Percentiles rank a stretch among this genome's conserved stretches.
These are phyloP conservation scores for Agrypnia vestita DNA, from an alignment of 1,140 invertebrate species.

Conservation along the genomic window DNA sequence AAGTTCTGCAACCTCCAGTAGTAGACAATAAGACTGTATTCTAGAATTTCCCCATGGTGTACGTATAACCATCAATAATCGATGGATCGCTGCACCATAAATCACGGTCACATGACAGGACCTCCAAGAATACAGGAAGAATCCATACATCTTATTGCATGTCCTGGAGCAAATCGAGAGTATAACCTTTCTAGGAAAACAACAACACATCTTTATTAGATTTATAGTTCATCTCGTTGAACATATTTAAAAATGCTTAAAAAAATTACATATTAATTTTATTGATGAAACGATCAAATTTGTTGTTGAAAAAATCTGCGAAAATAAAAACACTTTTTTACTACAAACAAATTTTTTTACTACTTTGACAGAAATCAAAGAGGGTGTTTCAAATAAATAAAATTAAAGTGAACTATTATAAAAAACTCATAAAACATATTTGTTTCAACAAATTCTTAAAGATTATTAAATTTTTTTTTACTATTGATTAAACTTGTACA, in stretches of 20 bases:
- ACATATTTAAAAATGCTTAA: neutral
- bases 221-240: neutral
- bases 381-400: no score
- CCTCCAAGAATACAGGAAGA: constrained; percentile 12
- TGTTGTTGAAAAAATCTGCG: no score
- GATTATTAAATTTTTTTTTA: no score
- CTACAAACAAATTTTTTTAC: no score
- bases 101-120: constrained; percentile 52
- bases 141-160: constrained; percentile 57
- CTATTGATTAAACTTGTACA: no score
- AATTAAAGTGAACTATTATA: no score
- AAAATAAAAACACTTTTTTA: no score
- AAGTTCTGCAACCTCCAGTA: neutral
- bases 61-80: constrained; percentile 33
- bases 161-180: constrained; percentile 39
- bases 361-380: no score
- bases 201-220: constrained; percentile 21
- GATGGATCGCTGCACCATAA: constrained; percentile 43
- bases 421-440: no score
- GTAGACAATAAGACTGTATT: neutral
- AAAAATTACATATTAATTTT: neutral
- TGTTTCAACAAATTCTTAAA: no score
- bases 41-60: neutral
- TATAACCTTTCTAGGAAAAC: constrained; percentile 27
- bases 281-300: neutral